These are phyloP conservation scores for Plagodis pulveraria DNA, from an alignment of 2,888 invertebrate species.

Conservation along the genomic window DNA sequence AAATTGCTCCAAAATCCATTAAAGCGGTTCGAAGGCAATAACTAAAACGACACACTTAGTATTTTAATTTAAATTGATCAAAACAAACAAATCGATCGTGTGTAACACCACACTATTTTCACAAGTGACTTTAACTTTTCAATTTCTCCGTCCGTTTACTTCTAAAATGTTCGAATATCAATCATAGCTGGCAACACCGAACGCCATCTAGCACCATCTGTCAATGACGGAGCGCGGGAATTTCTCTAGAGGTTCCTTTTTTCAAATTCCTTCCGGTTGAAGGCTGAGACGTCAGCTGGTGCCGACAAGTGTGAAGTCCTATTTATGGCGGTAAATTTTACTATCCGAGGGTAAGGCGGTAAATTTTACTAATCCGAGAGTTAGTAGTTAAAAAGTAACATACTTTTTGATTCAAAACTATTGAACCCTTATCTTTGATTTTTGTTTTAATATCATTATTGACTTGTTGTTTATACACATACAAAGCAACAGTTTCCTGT, in stretches of 20 bases:
- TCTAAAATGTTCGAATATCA: conserved; percentile 31
- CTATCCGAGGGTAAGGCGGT: not conserved
- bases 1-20: too few relatives aligned
- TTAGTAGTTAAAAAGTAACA: too few relatives aligned
- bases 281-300: conserved; percentile 40
- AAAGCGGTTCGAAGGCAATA: too few relatives aligned
- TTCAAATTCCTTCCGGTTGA: conserved; percentile 48
- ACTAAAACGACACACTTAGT: too few relatives aligned
- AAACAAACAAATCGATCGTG: too few relatives aligned
- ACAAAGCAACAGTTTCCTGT: too few relatives aligned
- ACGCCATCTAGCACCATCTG: conserved; percentile 59
- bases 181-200: conserved; percentile 42
- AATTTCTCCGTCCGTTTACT: conserved; percentile 12
- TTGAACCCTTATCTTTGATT: too few relatives aligned
- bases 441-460: too few relatives aligned
- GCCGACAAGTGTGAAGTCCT: not conserved
- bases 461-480: too few relatives aligned
- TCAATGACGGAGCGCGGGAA: conserved; percentile 54
- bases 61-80: too few relatives aligned
- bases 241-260: conserved; percentile 47
- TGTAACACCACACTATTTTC: not conserved
- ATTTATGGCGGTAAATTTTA: not conserved
- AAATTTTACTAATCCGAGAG: not conserved
- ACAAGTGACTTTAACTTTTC: conserved; percentile 9
- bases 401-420: too few relatives aligned